Base-by-base conservation (phyloP, 2,888 invertebrate species). In the Caenorhabditis plicata region DNA sequence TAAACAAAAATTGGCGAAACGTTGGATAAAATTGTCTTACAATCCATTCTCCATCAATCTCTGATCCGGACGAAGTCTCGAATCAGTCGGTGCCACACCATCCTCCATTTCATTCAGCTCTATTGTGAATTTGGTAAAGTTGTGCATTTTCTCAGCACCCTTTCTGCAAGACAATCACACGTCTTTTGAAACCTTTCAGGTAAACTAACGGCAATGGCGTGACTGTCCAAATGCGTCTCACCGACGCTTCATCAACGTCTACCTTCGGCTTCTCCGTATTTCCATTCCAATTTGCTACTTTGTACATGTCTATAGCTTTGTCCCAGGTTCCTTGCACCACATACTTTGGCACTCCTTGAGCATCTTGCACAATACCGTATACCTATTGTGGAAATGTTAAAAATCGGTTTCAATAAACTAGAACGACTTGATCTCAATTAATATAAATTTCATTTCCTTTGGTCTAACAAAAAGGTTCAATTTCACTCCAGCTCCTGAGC, bases 61-160 rank as follows among this genome's bases (percentile, higher is more conserved):
- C 85, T 98, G 98, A 86, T 98, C 98, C 54, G 96, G 96, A 51
- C 98, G 86, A 11, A 86, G 83, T 27, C 95, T 87, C 46, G 90
- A 89, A 85, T 99, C 98, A 0, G 96, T 94, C 9, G 95, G 95
- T 44, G 94, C 93, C 25, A 96, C 88, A 61, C 88, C 89, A 4
- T 88, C 87, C 83, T 98, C 98, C 39, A 86, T 86, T 84, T 99
- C 96, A 84, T 99, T 98, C 75, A 99, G 85, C 84, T 98, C 94
- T 81, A 93, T 89, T 48, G 98, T 94, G 77, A 99, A 86, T 81
- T 89, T 85, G 40, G 95, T 95, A 84, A 96, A 96, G 84, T 90
- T 89, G 85, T 99, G 98, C 86, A 89, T 91, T 78, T 86, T 86
- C 65, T 88, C 88, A 56, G 85, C 83, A 61, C 87, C 87, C 3